phyloP scores from a whole-genome alignment of 2,113 vertebrate genomes.

The Paramormyrops kingsleyae region DNA sequence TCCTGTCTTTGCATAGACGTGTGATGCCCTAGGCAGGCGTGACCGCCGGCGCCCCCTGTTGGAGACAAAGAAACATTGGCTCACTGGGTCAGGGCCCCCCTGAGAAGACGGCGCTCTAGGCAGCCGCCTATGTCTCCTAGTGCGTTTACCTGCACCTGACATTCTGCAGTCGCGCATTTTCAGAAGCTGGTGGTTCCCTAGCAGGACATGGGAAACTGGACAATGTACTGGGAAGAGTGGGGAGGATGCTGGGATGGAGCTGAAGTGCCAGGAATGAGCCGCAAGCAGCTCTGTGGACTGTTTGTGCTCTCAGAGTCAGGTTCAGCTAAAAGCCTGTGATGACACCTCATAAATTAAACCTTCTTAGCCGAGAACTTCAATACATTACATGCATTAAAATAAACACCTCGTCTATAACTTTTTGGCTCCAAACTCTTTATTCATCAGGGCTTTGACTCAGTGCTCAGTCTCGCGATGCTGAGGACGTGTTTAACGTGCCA shows the following conservation, averaged over 20 bases:
- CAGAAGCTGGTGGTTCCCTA: not conserved
- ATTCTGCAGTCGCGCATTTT: not conserved
- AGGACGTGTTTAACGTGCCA: not conserved
- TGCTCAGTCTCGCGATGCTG: not conserved
- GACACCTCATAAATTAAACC: not conserved
- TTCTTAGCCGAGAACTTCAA: not conserved
- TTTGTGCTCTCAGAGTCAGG: not conserved
- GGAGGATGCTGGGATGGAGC: not conserved
- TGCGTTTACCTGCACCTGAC: not conserved
- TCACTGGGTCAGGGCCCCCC: not conserved
- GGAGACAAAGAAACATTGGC: not conserved
- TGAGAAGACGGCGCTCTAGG: not conserved
- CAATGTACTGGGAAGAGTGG: not conserved
- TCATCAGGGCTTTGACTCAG: not conserved
- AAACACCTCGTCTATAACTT: not conserved
- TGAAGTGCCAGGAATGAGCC: not conserved
- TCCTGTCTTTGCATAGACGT: not conserved
- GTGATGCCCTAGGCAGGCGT: not conserved
- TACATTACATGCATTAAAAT: not conserved
- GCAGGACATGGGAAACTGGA: not conserved
- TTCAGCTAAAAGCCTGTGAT: not conserved
- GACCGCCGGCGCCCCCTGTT: not conserved
- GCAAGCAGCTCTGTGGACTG: not conserved
- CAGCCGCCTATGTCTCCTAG: not conserved
- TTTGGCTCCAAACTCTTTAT: not conserved